Conservation (phyloP, 2,113 vertebrate genomes). For the Xiphias gladius region DNA sequence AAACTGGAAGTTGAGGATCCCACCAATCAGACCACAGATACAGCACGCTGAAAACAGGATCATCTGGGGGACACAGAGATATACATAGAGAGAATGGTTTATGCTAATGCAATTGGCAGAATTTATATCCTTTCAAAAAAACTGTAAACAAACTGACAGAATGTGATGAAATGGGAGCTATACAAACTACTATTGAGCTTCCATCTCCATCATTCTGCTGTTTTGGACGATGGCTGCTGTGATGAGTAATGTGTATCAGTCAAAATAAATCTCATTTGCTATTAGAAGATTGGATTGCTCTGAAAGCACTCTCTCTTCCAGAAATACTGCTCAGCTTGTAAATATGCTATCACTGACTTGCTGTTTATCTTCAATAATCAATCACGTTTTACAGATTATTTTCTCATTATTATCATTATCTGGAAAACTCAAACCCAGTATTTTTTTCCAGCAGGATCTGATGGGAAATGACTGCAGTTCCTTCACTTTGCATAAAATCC, state of each 20-base stretch:
- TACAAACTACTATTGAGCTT: slow-evolving; percentile 26
- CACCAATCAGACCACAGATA: slow-evolving; percentile 97
- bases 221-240: slow-evolving; percentile 3
- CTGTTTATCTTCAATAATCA: slow-evolving; percentile 28
- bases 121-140: slow-evolving; percentile 41
- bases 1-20: slow-evolving; percentile 99
- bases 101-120: not conserved
- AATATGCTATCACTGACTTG: slow-evolving; percentile 49
- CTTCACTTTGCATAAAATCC: slow-evolving; percentile 32
- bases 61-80: slow-evolving; percentile 86
- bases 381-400: slow-evolving; percentile 10
- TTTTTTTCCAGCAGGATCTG: not conserved
- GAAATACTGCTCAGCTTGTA: slow-evolving; percentile 38
- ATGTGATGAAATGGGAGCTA: slow-evolving; percentile 47
- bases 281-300: slow-evolving; percentile 65
- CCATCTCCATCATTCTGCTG: slow-evolving; percentile 29
- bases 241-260: slow-evolving; percentile 53
- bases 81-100: not conserved
- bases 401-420: not conserved
- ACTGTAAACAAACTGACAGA: slow-evolving; percentile 55
- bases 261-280: slow-evolving; percentile 68
- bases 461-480: slow-evolving; percentile 19
- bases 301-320: slow-evolving; percentile 47
- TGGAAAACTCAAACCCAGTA: slow-evolving; percentile 11
- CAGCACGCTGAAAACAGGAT: slow-evolving; percentile 99